Evolutionary conservation across 1,140 invertebrate species (phyloP).

Genomic region (Acromyrmex echinatior): DNA sequence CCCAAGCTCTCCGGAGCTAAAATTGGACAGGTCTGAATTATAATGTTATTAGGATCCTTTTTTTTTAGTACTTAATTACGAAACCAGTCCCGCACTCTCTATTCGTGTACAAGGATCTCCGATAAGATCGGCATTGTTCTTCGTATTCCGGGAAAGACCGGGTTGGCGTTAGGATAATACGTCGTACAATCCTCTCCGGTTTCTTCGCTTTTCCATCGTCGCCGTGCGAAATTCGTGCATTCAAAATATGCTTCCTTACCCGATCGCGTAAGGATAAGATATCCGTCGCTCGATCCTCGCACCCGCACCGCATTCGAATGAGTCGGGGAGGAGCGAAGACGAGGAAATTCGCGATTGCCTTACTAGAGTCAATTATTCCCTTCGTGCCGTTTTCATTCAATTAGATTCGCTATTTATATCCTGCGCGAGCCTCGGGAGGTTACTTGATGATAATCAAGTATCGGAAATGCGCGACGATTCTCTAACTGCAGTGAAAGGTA

Average conservation of each 20-base stretch:
- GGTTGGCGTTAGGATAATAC: not conserved
- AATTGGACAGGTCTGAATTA: not conserved
- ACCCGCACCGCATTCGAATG: constrained; percentile 6
- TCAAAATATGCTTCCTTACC: not conserved
- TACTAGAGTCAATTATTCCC: not conserved
- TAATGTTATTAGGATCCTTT: constrained; percentile 31
- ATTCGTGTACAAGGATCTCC: constrained; percentile 38
- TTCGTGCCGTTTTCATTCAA: constrained; percentile 51
- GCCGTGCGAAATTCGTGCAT: constrained; percentile 30
- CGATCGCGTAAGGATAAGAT: constrained; percentile 54
- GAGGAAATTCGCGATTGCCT: constrained; percentile 9
- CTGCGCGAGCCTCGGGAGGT: constrained; percentile 1
- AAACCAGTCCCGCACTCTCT: constrained; percentile 40
- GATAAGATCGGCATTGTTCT: constrained; percentile 68
- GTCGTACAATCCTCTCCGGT: constrained; percentile 22
- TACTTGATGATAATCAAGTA: constrained; percentile 36
- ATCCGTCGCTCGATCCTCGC: not conserved
- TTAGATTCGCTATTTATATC: constrained; percentile 52
- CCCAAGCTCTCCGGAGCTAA: too few species aligned
- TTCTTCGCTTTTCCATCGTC: constrained; percentile 29
- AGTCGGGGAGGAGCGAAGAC: constrained; percentile 14
- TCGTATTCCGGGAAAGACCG: constrained; percentile 13
- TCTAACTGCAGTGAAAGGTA: constrained; percentile 21
- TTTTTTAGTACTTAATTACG: constrained; percentile 71
- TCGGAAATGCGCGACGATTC: constrained; percentile 27